Conservation (phyloP, 2,888 invertebrate species). For the Sceliomorpha sp. region DNA sequence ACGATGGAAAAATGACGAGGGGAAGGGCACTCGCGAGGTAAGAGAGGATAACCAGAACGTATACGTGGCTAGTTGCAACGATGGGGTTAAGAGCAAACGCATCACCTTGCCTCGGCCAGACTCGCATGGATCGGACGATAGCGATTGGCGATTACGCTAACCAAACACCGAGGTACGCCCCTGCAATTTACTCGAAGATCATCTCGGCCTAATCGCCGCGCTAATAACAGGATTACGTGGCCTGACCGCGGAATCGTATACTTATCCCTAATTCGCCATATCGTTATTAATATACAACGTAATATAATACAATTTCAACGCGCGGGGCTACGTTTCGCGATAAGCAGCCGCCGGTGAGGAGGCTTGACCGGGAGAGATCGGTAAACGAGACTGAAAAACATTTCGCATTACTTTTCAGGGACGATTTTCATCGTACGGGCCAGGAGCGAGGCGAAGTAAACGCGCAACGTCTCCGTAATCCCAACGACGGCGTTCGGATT, state of each 20-base stretch:
- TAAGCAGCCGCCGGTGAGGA: slow-evolving; percentile 50
- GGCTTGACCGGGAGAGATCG: no score
- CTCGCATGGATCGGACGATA: slow-evolving; percentile 69
- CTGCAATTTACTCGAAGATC: slow-evolving; percentile 77
- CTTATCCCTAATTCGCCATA: slow-evolving; percentile 78
- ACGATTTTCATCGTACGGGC: no score
- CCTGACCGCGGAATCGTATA: slow-evolving; percentile 74
- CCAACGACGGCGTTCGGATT: no score
- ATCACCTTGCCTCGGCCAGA: slow-evolving; percentile 47
- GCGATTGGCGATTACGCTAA: slow-evolving; percentile 79
- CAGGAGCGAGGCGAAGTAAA: no score
- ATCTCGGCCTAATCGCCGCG: slow-evolving; percentile 77
- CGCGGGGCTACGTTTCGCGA: slow-evolving; percentile 41
- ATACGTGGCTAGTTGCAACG: slow-evolving; percentile 19
- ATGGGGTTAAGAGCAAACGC: slow-evolving; percentile 60
- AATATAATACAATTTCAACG: slow-evolving; percentile 61
- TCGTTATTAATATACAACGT: slow-evolving; percentile 74
- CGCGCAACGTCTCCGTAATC: no score
- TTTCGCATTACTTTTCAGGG: no score
- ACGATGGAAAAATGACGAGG: slow-evolving; percentile 14
- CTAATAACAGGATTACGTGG: slow-evolving; percentile 79
- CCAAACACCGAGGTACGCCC: slow-evolving; percentile 79
- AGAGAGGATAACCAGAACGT: slow-evolving; percentile 16
- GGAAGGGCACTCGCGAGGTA: slow-evolving; percentile 1
- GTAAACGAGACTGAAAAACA: no score